Conservation (phyloP, 23 tunicate species). For the Trididemnum nubilum region DNA sequence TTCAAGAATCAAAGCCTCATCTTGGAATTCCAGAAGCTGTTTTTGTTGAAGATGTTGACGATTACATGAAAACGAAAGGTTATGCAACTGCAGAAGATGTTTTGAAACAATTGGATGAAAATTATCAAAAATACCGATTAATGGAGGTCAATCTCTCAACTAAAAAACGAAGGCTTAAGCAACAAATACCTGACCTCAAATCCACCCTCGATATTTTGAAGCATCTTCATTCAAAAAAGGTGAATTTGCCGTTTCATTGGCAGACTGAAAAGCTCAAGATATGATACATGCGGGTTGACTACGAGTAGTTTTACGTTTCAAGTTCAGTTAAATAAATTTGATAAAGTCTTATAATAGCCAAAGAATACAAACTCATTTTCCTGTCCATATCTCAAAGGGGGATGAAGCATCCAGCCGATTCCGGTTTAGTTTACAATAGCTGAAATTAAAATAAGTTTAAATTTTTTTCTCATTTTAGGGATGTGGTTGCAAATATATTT, state of each 20-base stretch:
- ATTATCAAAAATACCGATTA: conserved; percentile 87
- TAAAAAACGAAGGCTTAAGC: conserved; percentile 70
- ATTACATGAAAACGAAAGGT: conserved; percentile 61
- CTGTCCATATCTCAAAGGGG: too few species aligned
- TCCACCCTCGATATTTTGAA: conserved; percentile 83
- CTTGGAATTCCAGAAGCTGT: conserved; percentile 88
- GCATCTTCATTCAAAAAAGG: conserved; percentile 60
- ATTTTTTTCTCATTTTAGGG: too few species aligned
- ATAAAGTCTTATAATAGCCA: too few species aligned
- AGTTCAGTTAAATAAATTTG: neutral
- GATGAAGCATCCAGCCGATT: too few species aligned
- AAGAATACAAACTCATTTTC: too few species aligned
- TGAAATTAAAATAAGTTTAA: too few species aligned
- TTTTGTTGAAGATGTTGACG: conserved; percentile 85
- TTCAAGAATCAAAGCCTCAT: conserved; percentile 39
- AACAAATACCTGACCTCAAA: conserved; percentile 90
- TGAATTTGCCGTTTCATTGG: too few species aligned
- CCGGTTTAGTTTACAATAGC: too few species aligned
- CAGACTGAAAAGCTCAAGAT: too few species aligned
- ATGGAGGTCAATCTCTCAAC: conserved; percentile 65
- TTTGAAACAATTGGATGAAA: conserved; percentile 72
- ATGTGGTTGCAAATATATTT: too few species aligned
- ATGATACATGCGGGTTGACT: neutral
- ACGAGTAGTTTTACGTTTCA: neutral
- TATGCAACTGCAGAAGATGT: conserved; percentile 48